Base-by-base conservation (phyloP, 2,888 invertebrate species). In the Leptopterna dolabrata region DNA sequence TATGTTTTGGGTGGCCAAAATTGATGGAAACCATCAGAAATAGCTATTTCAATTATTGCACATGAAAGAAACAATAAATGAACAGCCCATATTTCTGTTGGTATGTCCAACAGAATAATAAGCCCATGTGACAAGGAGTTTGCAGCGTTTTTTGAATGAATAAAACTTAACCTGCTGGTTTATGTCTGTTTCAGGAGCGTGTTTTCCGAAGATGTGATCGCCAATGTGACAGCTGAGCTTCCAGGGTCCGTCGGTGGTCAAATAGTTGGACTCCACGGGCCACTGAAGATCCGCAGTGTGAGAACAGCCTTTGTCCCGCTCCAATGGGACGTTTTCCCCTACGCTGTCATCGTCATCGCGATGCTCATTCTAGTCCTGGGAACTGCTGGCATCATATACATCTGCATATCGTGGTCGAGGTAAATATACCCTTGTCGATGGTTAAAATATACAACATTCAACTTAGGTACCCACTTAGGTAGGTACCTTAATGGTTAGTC, bases 331-430 rank as follows among this genome's bases (percentile, higher is more conserved):
- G 96, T 97, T 11, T 96, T 97, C 90, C 98, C 97, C 24, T 97
- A 97, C 90, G 97, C 97, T 0, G 93, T 98, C 41, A 96, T 98
- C 89, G 96, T 97, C 16, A 94, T 98, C 0, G 98, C 97, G 0
- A 95, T 96, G 86, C 94, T 98, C n/a, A 98, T 98, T 88, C 94
- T 98, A 55, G 94, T 98, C 0, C 94, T 97, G 11, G 97, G 97
- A 11, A 94, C 96, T 14, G 95, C 96, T 82, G 98, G 97, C 7
- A 97, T 98, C 78, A 95, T 97, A 83, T 98, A 98, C 91, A 97
- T 98, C 88, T 97, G 98, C 92, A 95, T 97, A 84, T 97, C 97
- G 0, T 98, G 98, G 97, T 96, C 97, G 86, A 96, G 96, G 97
- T 97, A 92, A 93, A 92, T 70, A 70, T 27, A n/a, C n/a, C n/a